phyloP scores from a whole-genome alignment of 2,888 invertebrate species.

The Zaprionus lineosus region DNA sequence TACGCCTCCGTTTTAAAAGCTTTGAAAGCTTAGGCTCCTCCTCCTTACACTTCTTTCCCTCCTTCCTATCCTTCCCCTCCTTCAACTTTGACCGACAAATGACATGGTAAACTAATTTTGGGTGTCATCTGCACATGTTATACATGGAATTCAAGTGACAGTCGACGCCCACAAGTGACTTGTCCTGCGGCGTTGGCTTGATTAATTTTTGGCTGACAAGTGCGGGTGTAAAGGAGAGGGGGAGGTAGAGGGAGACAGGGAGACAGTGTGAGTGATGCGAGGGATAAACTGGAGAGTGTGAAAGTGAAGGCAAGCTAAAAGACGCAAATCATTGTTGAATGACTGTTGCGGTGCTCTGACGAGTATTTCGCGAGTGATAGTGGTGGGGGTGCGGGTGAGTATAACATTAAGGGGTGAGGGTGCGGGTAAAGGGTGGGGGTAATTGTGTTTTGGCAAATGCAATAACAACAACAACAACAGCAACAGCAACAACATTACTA shows the following conservation, averaged over 20 bases:
- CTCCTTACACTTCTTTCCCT: slow-evolving; percentile 6
- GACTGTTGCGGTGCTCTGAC: slow-evolving; percentile 27
- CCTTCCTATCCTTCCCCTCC: no score
- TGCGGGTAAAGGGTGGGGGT: slow-evolving; percentile 31
- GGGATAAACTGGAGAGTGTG: slow-evolving; percentile 1
- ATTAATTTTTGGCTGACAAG: slow-evolving; percentile 72
- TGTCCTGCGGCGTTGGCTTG: slow-evolving; percentile 61
- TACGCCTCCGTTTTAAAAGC: slow-evolving; percentile 12
- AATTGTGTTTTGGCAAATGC: slow-evolving; percentile 63
- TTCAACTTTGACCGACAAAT: slow-evolving; percentile 45
- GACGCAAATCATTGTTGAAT: slow-evolving; percentile 59
- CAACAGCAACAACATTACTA: no score
- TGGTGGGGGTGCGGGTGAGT: slow-evolving; percentile 7
- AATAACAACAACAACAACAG: slow-evolving; percentile 28
- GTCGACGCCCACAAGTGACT: slow-evolving; percentile 37
- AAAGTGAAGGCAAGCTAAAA: slow-evolving; percentile 20
- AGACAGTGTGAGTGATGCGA: background rate
- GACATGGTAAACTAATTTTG: slow-evolving; percentile 72
- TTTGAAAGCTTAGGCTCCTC: slow-evolving; percentile 6
- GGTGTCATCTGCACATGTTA: slow-evolving; percentile 69
- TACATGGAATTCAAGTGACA: slow-evolving; percentile 53
- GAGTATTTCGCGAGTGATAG: no score
- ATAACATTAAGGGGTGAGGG: slow-evolving; percentile 2
- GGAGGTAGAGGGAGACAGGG: no score
- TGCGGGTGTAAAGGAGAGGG: slow-evolving; percentile 26